Percentiles rank a stretch among this genome's conserved stretches.
phyloP scores from a whole-genome alignment of 2,113 vertebrate species.

The Siniperca knerii region DNA sequence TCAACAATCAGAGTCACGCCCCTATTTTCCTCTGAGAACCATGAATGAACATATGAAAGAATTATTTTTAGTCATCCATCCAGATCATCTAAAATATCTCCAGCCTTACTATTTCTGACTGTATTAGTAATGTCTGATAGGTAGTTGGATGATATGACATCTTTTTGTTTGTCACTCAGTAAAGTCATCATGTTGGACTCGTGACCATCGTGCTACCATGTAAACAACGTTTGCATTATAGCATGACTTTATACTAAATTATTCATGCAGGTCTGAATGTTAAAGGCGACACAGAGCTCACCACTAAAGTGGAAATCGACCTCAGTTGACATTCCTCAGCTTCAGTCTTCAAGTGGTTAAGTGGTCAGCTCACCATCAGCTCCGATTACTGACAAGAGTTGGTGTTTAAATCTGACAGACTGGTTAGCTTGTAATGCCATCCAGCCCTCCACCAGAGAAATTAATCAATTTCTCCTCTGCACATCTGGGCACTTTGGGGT shows the following conservation, averaged over 20 bases:
- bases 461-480: neutral
- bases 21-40: slow-evolving; percentile 3
- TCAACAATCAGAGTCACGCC: slow-evolving; percentile 19
- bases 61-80: slow-evolving; percentile 17
- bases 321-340: slow-evolving; percentile 6
- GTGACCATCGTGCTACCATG: slow-evolving; percentile 15
- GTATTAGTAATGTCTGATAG: neutral
- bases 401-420: slow-evolving; percentile 7
- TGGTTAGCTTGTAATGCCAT: neutral
- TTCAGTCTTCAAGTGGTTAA: neutral
- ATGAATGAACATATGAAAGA: slow-evolving; percentile 1
- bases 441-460: neutral
- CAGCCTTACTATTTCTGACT: slow-evolving; percentile 2
- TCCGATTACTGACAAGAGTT: neutral
- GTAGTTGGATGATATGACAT: slow-evolving; percentile 16
- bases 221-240: neutral
- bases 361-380: slow-evolving; percentile 16
- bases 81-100: neutral
- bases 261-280: neutral
- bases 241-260: neutral
- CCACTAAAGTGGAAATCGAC: neutral
- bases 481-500: neutral
- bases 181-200: slow-evolving; percentile 5
- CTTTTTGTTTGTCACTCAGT: slow-evolving; percentile 22
- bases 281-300: neutral